phyloP scores from a whole-genome alignment of 2,113 vertebrate genomes.

The Antechinus flavipes region DNA sequence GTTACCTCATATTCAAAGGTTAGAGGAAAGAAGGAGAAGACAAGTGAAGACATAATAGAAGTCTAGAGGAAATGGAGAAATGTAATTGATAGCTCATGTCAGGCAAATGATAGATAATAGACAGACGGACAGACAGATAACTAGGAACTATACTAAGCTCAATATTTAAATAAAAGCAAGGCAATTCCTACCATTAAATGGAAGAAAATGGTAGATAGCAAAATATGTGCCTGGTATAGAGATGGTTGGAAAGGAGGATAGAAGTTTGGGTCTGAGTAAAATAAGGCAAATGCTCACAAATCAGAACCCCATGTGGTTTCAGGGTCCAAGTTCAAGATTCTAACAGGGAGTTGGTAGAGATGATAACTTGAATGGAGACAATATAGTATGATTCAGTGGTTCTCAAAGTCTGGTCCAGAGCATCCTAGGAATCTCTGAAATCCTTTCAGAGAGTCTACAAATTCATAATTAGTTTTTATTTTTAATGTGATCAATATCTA shows the following conservation, averaged over 20 bases:
- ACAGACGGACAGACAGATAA: neutral
- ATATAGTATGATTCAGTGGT: neutral
- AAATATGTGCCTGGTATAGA: neutral
- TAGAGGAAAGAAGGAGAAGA: neutral
- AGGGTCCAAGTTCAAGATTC: neutral
- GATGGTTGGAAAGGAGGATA: neutral
- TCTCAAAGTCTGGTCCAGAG: no score
- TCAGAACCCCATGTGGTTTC: neutral
- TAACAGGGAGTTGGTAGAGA: neutral
- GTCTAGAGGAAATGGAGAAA: neutral
- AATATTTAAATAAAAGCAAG: neutral
- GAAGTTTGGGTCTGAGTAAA: neutral
- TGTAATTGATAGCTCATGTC: neutral
- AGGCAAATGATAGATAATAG: neutral
- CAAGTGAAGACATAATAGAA: neutral
- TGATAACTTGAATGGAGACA: neutral
- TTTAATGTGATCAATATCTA: no score
- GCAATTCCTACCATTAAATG: neutral
- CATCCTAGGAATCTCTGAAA: no score
- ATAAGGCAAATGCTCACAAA: neutral
- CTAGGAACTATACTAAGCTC: neutral
- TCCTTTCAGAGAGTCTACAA: no score
- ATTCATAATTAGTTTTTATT: no score
- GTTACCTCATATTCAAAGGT: neutral
- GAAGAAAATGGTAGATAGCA: neutral